Evolutionary conservation across 2,113 vertebrate species (phyloP), one percentile per base, ranked within the genome.

Genomic region (Heteronetta atricapilla): DNA sequence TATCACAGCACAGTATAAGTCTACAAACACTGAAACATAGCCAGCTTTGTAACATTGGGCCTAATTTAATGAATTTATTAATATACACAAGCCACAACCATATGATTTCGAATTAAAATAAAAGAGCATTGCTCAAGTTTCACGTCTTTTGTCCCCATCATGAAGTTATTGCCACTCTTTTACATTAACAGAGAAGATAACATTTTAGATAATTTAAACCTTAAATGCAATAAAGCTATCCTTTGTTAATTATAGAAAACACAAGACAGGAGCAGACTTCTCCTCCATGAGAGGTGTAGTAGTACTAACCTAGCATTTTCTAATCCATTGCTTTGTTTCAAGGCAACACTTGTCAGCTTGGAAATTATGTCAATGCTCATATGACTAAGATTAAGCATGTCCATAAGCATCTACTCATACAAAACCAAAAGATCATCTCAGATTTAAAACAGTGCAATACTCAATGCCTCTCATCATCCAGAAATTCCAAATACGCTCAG

Each of bases 101-200:
- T 82, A 10, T 56, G 8, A 81, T 10, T 78, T 29, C 17, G 50
- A 91, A 50, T 44, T 38, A 62, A 66, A 82, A 23, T n/a, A 82
- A 79, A 76, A 69, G 3, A 26, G 4, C 4, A 69, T 2, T 3
- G 38, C 4, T 0, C 1, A 28, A 31, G 9, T n/a, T 36, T 36
- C 23, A 40, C 8, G n/a, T 23, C 10, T 10, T 14, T 87, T 64
- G 82, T 76, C 34, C n/a, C 46, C 22, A 42, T 10, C 38, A 58
- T 21, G 13, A n/a, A 19, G 20, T 62, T 55, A 79, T 7, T 42
- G 34, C 14, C 13, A 50, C 25, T 63, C 86, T 82, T 53, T 63
- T 59, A 59, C 29, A 34, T 75, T 48, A 8, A 72, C 34, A 55
- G 18, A 63, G 10, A 84, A 70, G 5, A 22, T 15, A 53, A 2